Evolutionary conservation across 2,797 vertebrate species (phyloP).

Genomic region (Eptatretus atami): DNA sequence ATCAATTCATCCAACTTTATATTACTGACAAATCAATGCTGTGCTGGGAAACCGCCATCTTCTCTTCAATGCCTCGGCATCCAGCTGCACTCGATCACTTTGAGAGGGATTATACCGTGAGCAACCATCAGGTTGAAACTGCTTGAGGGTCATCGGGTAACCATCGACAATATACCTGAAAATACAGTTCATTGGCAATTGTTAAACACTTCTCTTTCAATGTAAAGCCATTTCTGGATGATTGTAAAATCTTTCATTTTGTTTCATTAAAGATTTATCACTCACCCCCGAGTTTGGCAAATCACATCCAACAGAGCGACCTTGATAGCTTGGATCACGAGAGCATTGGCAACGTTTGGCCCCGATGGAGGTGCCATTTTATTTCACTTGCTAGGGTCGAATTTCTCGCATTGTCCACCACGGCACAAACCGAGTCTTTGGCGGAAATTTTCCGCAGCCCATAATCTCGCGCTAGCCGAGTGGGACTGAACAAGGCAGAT

Average conservation of each 20-base stretch:
- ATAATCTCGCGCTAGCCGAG: slow-evolving; percentile 25
- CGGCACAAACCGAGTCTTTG: slow-evolving; percentile 24
- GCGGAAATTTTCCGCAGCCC: slow-evolving; percentile 35
- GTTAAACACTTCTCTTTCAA: background rate
- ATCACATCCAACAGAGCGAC: slow-evolving; percentile 25
- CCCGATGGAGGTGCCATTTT: slow-evolving; percentile 27
- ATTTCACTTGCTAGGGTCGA: slow-evolving; percentile 25
- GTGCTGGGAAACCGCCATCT: too few species aligned
- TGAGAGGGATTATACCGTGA: slow-evolving; percentile 34
- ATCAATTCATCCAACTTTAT: too few species aligned
- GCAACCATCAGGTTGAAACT: slow-evolving; percentile 31
- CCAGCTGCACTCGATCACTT: slow-evolving; percentile 41
- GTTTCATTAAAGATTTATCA: background rate
- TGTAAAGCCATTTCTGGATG: background rate
- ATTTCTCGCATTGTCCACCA: slow-evolving; percentile 22
- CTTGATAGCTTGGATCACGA: slow-evolving; percentile 43
- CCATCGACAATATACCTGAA: slow-evolving; percentile 59
- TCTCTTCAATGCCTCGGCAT: slow-evolving; percentile 9
- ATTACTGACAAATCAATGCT: too few species aligned
- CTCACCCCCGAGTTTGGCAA: slow-evolving; percentile 36
- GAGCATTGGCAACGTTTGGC: slow-evolving; percentile 32
- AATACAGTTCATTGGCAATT: background rate
- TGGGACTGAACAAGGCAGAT: slow-evolving; percentile 22
- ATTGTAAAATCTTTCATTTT: background rate
- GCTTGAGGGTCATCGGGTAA: slow-evolving; percentile 38